Evolutionary conservation across 2,797 vertebrate genomes (phyloP), one percentile per base, ranked within the genome.

Genomic region (Rhabdophis nuchalis): DNA sequence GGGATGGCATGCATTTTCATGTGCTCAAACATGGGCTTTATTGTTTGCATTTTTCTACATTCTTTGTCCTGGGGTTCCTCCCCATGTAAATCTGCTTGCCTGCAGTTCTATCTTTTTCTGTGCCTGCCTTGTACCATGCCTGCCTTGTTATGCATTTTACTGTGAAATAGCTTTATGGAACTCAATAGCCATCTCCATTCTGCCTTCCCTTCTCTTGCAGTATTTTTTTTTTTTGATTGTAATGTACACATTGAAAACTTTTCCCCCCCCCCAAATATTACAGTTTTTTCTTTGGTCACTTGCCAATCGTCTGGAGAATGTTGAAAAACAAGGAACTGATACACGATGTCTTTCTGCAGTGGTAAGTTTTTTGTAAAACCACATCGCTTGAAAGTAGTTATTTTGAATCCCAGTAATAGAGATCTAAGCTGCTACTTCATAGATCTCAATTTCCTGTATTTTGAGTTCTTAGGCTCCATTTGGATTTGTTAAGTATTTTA

Each of bases 231-330:
- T 8, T 10, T 20, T 0, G 85, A 8, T 6, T 94, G 86, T 46
- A 41, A 57, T 91, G 52, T 14, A 88, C 0, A 0, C 85, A 86
- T 94, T 57, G 57, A 29, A 29, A 2, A 58, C 88, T 61, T 5
- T 88, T 9, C 54, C 54, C 16, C 16, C 16, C 4, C 54, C 54
- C 95, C 92, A 64, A 29, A 29, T 52, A 18, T 90, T 90, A 25
- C 89, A 98, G 98, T 94, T 98, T 98, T 95, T 93, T 98, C 1
- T 95, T 98, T 89, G 98, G 98, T 91, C 98, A 98, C 91, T 90
- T 97, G 16, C 95, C 96, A 2, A 90, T 95, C 93, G 54, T 98
- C 4, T 96, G 97, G 97, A 96, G 94, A 77, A 95, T 94, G 92
- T 50, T 95, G 2, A 97, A 86, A 91, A 97, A 96, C 0, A n/a